Percentiles rank a stretch among this genome's conserved stretches.
phyloP scores from a whole-genome alignment of 2,888 invertebrate species.

The Branchellion lobata region DNA sequence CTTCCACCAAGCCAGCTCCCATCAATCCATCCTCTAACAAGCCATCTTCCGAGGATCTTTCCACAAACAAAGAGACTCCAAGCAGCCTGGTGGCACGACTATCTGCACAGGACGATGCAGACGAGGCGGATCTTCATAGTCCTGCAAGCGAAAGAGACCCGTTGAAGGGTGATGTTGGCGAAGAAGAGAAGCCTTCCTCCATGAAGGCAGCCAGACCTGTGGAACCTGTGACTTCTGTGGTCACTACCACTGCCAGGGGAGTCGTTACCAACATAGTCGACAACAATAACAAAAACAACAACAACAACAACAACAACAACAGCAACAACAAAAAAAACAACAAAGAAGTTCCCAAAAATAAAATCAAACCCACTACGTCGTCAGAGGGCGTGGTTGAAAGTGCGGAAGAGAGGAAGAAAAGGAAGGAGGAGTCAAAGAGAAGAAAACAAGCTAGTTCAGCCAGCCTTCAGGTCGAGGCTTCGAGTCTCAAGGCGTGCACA shows the following conservation, averaged over 20 bases:
- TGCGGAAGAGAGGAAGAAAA: not conserved
- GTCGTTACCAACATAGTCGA: not conserved
- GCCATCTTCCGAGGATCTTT: too few species aligned
- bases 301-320: not conserved
- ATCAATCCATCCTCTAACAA: too few species aligned
- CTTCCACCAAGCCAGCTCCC: too few species aligned
- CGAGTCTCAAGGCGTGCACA: not conserved
- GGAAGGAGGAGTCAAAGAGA: not conserved
- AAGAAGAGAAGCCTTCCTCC: not conserved
- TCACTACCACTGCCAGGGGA: too few species aligned
- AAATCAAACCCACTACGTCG: not conserved
- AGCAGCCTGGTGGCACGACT: too few species aligned
- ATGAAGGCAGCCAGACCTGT: too few species aligned
- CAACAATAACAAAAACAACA: not conserved
- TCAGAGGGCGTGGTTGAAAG: not conserved
- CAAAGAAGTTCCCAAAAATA: not conserved
- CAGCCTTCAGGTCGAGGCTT: not conserved
- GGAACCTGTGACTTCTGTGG: too few species aligned
- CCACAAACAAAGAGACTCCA: too few species aligned
- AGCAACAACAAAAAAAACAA: constrained; percentile 7
- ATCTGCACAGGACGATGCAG: too few species aligned
- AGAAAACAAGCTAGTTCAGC: too few species aligned
- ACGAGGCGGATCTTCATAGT: too few species aligned
- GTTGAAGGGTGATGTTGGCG: not conserved
- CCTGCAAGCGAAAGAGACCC: too few species aligned